Evolutionary conservation across 1,140 invertebrate genomes (phyloP), one percentile per base, ranked within the genome.

Genomic region (Scaptomyza hsui): DNA sequence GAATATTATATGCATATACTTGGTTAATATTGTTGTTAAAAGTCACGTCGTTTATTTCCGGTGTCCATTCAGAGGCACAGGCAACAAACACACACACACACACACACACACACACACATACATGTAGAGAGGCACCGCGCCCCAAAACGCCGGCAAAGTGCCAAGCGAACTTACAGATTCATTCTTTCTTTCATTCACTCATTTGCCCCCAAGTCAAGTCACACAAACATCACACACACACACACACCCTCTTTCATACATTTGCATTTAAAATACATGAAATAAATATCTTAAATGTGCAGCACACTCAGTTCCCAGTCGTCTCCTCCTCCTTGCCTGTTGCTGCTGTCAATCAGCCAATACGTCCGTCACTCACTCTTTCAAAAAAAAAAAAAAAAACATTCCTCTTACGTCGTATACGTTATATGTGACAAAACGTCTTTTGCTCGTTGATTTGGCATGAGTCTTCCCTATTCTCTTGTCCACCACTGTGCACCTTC

Each of bases 31-130:
- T 78, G 86, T 81, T 59, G 72, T 82, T 62, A 83, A 90, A 90
- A 90, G 89, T 90, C 89, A 90, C 89, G 89, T 90, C 89, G 89
- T 88, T 90, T 82, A 90, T 80, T 90, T 90, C 89, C 89, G 89
- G 89, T 83, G 73, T 74, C 62, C 72, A 64, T 70, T 74, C 55
- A 44, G 15, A 45, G 21, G 21, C 18, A 29, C 1, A 19, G 15
- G 41, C 21, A 42, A 29, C 15, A 24, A 18, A 10, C 24, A 24
- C 13, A 37, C 5, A 9, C 26, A 29, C 24, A 24, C 24, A 9
- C 32, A 37, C 3, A 12, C 32, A 37, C 7, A n/a, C 24, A 24
- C 13, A 35, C 32, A 35, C 9, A 3, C 5, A 35, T 12, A n/a
- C 32, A 3, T n/a, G n/a, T n/a, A n/a, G n/a, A 1, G 26, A 39